A percentile compares a stretch with the other conserved stretches of the same genome.
Conservation (phyloP, 2,888 invertebrate genomes). For the Miltochrista miniata region DNA sequence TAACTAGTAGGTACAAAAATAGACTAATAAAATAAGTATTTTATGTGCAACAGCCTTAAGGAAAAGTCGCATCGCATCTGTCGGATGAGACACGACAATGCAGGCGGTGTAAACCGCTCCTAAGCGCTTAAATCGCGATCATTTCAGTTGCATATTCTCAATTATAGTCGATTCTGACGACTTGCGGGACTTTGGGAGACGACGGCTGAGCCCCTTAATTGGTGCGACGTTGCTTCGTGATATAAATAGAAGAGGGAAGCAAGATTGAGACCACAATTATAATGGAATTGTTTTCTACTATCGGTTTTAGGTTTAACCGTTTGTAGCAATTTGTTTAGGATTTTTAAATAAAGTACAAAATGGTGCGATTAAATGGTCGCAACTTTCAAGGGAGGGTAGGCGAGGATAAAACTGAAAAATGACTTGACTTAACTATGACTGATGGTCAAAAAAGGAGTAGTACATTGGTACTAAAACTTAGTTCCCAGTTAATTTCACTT, state of each 20-base stretch:
- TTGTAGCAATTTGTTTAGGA: not conserved
- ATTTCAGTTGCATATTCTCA: conserved; percentile 43
- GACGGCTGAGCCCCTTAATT: conserved; percentile 36
- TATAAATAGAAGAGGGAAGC: conserved; percentile 27
- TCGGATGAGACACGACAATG: conserved; percentile 1
- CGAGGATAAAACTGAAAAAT: no score
- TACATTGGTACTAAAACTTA: no score
- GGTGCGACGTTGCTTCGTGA: conserved; percentile 34
- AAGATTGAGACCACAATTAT: conserved; percentile 33
- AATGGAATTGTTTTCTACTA: conserved; percentile 35
- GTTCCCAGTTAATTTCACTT: no score
- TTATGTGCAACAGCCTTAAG: no score
- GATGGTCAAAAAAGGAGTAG: no score
- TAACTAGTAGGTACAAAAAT: no score
- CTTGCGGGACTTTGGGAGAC: conserved; percentile 38
- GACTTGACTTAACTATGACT: no score
- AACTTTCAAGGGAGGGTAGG: no score
- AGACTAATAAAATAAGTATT: no score
- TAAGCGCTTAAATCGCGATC: conserved; percentile 37
- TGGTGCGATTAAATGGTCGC: not conserved
- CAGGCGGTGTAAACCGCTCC: conserved; percentile 16
- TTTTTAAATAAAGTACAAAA: not conserved
- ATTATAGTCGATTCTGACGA: conserved; percentile 38
- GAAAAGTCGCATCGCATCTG: no score
- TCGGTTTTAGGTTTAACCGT: conserved; percentile 23